Evolutionary conservation across 2,888 invertebrate genomes (phyloP), one percentile per base, ranked within the genome.

Genomic region (Drosophila differens): DNA sequence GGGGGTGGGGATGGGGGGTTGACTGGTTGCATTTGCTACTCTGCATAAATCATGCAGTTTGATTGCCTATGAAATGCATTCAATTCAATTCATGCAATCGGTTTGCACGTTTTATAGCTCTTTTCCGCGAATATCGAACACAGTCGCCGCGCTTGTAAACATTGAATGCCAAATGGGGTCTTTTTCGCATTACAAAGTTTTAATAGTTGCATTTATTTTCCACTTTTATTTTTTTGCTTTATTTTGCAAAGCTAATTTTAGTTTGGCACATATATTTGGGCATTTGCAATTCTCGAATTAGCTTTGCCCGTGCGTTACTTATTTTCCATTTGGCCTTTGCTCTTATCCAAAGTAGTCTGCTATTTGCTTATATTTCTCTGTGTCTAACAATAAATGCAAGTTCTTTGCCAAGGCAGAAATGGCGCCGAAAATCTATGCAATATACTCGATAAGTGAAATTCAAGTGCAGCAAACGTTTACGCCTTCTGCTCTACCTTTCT

Each of bases 41-140:
- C 69, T 76, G 68, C 82, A 89, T 90, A 83, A 90, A 75, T 89
- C 90, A 83, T 76, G 76, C 78, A 79, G 65, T 89, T 85, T 81
- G 86, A 79, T 83, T 78, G 74, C 74, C 71, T 71, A 76, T 83
- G 72, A 85, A 88, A 88, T 76, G 55, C 66, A 57, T 82, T 70
- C 61, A 79, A 71, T 85, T 83, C 76, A 83, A 74, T 83, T 83
- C 76, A 83, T 75, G 66, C 86, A 72, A 90, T 85, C 87, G 87
- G 81, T 79, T 88, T 75, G 64, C 70, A 76, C 73, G 65, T 85
- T 90, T 85, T 52, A 85, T 68, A 70, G 55, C 59, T 57, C 67
- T 81, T 76, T 64, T 52, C 19, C 25, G 33, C 19, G 67, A 60
- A 64, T 70, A 63, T 28, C 7, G 14, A 35, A 41, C 16, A 54